These are phyloP conservation scores for Samia ricini DNA, from an alignment of 1,140 invertebrate species.

Conservation along the genomic window DNA sequence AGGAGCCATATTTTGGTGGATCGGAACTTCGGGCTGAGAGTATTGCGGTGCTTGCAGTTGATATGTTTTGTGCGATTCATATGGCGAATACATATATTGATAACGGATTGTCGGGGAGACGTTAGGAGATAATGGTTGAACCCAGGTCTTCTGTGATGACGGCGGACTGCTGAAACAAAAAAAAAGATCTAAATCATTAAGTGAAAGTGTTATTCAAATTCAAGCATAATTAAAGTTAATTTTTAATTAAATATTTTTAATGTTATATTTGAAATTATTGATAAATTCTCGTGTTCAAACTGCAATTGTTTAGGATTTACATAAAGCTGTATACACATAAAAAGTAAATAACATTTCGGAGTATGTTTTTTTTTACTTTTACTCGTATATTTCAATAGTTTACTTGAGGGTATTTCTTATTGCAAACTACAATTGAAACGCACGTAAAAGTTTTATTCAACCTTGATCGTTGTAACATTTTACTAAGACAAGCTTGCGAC, in stretches of 20 bases:
- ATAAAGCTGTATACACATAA: no score
- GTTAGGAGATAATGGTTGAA: slow-evolving; percentile 45
- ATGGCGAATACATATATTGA: slow-evolving; percentile 66
- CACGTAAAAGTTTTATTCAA: no score
- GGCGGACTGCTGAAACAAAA: slow-evolving; percentile 54
- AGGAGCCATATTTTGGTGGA: slow-evolving; percentile 57
- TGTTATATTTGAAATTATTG: background rate
- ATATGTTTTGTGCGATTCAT: slow-evolving; percentile 64
- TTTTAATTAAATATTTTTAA: background rate
- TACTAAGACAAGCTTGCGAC: no score
- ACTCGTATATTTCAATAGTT: no score
- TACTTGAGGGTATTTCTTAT: no score
- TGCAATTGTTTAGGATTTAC: background rate
- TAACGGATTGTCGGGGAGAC: slow-evolving; percentile 59
- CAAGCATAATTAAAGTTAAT: background rate
- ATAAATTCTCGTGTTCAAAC: background rate
- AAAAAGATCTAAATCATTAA: no score
- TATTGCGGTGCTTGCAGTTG: slow-evolving; percentile 55
- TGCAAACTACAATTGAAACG: no score
- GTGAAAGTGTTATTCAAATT: no score
- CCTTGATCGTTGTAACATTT: no score
- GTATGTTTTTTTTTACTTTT: no score
- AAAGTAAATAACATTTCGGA: no score
- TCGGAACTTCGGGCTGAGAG: slow-evolving; percentile 44
- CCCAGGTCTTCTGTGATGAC: slow-evolving; percentile 48